These are phyloP conservation scores for Drosophila pandora DNA, from an alignment of 1,140 invertebrate genomes.

Conservation along the genomic window DNA sequence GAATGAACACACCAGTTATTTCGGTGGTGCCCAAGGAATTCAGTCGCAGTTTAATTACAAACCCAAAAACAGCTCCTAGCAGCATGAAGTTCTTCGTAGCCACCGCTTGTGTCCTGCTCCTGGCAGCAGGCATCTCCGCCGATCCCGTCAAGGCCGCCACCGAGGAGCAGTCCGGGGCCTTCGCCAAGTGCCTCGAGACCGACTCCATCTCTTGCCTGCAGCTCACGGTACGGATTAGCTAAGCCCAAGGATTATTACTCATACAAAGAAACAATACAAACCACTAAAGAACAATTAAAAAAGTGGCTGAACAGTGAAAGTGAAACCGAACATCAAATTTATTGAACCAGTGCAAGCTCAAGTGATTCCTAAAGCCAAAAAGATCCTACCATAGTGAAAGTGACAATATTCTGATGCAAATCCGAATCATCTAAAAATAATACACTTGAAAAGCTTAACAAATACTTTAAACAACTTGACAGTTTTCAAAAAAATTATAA, in stretches of 20 bases:
- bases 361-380: constrained; percentile 25
- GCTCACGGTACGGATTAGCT: constrained; percentile 84
- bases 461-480: neutral
- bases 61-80: constrained; percentile 31
- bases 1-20: constrained; percentile 84
- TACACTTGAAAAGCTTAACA: neutral
- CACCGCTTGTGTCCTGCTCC: constrained; percentile 79
- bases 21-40: constrained; percentile 78
- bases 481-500: neutral
- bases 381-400: constrained; percentile 37
- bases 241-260: constrained; percentile 59
- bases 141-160: constrained; percentile 71
- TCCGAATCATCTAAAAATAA: neutral
- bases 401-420: constrained; percentile 14
- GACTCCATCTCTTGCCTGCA: constrained; percentile 89
- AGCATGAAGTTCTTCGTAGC: constrained; percentile 78
- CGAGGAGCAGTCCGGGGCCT: constrained; percentile 71
- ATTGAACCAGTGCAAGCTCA: constrained; percentile 29
- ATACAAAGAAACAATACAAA: constrained; percentile 11
- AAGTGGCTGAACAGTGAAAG: constrained; percentile 62
- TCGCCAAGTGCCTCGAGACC: constrained; percentile 85
- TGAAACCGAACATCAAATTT: constrained; percentile 39
- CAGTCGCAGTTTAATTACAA: constrained; percentile 61
- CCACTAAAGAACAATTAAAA: constrained; percentile 27
- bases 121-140: constrained; percentile 77